phyloP scores from a whole-genome alignment of 2,888 invertebrate species.

The Tenthredo distinguenda region DNA sequence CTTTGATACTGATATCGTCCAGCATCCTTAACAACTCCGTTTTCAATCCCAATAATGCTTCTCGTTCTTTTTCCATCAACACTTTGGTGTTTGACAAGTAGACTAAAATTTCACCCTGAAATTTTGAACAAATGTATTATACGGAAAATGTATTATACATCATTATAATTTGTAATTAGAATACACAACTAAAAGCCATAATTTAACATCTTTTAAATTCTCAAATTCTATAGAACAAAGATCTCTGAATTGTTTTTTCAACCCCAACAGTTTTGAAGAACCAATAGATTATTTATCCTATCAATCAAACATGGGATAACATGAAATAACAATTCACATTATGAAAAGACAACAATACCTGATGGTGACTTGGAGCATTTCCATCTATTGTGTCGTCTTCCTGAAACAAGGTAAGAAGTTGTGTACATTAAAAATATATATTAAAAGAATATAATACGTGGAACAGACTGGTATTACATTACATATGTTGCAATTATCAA shows the following conservation, averaged over 20 bases:
- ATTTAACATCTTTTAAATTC: no score
- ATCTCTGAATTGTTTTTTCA: neutral
- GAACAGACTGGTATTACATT: neutral
- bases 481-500: neutral
- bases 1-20: constrained; percentile 61
- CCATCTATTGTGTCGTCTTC: constrained; percentile 32
- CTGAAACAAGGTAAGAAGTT: constrained; percentile 3
- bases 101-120: constrained; percentile 51
- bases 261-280: neutral
- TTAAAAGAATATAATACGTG: neutral
- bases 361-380: constrained; percentile 27
- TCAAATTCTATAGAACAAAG: neutral
- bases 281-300: neutral
- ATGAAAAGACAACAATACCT: constrained; percentile 11
- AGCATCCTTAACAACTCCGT: constrained; percentile 65
- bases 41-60: constrained; percentile 64
- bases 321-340: neutral
- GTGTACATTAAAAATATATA: neutral
- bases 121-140: neutral
- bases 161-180: neutral
- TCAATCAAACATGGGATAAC: neutral
- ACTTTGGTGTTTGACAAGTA: constrained; percentile 64
- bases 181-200: neutral
- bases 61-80: constrained; percentile 66
- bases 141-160: neutral